phyloP scores from a whole-genome alignment of 1,140 invertebrate species.

The Solenopsis invicta region DNA sequence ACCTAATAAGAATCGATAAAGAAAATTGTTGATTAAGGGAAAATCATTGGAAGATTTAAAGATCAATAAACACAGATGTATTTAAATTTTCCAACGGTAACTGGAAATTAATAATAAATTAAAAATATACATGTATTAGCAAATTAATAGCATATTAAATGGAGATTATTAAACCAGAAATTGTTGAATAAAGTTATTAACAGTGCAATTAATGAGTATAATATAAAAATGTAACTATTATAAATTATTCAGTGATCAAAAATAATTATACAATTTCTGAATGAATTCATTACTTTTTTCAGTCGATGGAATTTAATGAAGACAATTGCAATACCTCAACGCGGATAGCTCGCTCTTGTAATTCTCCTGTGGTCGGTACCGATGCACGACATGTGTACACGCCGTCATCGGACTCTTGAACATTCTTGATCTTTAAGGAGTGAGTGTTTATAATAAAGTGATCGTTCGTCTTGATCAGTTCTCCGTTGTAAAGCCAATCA shows the following conservation, averaged over 20 bases:
- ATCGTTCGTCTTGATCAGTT: conserved; percentile 89
- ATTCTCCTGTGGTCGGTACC: conserved; percentile 92
- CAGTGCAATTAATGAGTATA: not conserved
- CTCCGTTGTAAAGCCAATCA: conserved; percentile 94
- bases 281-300: not conserved
- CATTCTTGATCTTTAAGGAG: conserved; percentile 93
- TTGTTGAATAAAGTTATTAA: not conserved
- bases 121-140: not conserved
- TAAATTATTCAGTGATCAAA: not conserved
- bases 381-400: conserved; percentile 94
- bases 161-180: not conserved
- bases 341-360: conserved; percentile 91
- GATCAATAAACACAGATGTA: not conserved
- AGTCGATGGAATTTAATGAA: conserved; percentile 3
- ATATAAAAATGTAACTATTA: not conserved
- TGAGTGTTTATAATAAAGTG: conserved; percentile 92
- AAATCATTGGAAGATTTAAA: not conserved
- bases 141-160: not conserved
- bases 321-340: conserved; percentile 89
- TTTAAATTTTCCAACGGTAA: not conserved
- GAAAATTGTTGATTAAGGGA: not conserved
- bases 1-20: conserved; percentile 87
- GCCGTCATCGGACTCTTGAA: conserved; percentile 93
- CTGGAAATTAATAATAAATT: conserved; percentile 6
- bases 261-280: not conserved